These are phyloP conservation scores for Notothenia coriiceps DNA, from an alignment of 2,113 vertebrate genomes.

Conservation along the genomic window DNA sequence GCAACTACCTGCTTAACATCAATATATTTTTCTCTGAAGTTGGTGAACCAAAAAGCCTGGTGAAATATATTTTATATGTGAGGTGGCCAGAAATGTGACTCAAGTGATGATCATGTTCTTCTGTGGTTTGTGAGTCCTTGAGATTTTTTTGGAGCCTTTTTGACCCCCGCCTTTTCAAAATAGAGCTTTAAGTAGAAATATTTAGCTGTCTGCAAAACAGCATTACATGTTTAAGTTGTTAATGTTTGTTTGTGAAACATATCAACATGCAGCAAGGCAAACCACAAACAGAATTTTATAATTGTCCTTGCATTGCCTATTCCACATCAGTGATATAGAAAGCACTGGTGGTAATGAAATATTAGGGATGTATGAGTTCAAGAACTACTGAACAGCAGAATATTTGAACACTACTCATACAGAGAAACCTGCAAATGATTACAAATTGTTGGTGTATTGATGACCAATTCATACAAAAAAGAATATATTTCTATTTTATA, in stretches of 20 bases:
- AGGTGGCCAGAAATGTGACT: slow-evolving; percentile 4
- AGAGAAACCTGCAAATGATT: background rate
- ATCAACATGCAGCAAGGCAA: too few relatives aligned
- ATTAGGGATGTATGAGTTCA: background rate
- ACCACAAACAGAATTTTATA: background rate
- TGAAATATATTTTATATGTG: slow-evolving; percentile 1
- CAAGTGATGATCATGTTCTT: background rate
- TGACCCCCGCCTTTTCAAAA: too few relatives aligned
- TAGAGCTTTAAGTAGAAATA: too few relatives aligned
- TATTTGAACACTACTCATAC: background rate
- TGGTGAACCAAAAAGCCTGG: background rate
- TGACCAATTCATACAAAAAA: background rate
- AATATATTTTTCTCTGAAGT: background rate
- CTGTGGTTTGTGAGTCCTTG: background rate
- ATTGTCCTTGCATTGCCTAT: background rate
- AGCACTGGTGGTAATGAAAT: background rate
- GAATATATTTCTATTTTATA: background rate
- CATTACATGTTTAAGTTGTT: too few relatives aligned
- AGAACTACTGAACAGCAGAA: slow-evolving; percentile 10
- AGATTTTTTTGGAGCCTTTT: slow-evolving; percentile 3
- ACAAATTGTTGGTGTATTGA: background rate
- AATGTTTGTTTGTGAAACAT: too few relatives aligned
- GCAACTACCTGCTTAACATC: background rate
- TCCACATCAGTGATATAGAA: background rate
- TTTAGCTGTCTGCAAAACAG: too few relatives aligned